These are phyloP conservation scores for Atta texana DNA, from an alignment of 1,140 invertebrate species.

Conservation along the genomic window DNA sequence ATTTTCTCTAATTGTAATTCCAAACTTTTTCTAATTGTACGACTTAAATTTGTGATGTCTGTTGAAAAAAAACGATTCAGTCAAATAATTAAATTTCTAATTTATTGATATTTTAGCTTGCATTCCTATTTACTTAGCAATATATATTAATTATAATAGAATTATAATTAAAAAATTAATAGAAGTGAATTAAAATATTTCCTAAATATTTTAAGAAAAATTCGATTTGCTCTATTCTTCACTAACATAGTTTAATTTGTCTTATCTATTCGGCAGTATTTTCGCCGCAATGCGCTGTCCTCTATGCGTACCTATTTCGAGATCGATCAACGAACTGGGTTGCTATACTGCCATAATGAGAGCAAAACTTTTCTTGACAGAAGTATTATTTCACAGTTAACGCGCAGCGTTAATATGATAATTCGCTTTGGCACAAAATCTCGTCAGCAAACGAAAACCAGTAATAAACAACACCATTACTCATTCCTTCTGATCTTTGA, in stretches of 20 bases:
- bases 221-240: not conserved
- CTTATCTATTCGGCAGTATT: not conserved
- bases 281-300: constrained; percentile 38
- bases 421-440: not conserved
- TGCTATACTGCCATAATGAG: constrained; percentile 24
- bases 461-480: constrained; percentile 17
- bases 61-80: not conserved
- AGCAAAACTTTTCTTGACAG: constrained; percentile 39
- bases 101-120: not conserved
- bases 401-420: not conserved
- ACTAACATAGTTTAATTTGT: not conserved
- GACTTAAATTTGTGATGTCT: not conserved
- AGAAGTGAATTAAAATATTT: not conserved
- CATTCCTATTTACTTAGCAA: not conserved
- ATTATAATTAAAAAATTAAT: not conserved
- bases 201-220: not conserved
- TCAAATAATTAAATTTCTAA: constrained; percentile 1
- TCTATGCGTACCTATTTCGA: constrained; percentile 26
- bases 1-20: not conserved
- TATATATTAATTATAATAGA: not conserved
- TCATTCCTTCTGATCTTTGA: not conserved
- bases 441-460: constrained; percentile 8
- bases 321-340: constrained; percentile 46
- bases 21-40: not conserved
- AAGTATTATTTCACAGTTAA: not conserved